phyloP scores from a whole-genome alignment of 1,140 invertebrate genomes.

The Neodiprion pinetum region DNA sequence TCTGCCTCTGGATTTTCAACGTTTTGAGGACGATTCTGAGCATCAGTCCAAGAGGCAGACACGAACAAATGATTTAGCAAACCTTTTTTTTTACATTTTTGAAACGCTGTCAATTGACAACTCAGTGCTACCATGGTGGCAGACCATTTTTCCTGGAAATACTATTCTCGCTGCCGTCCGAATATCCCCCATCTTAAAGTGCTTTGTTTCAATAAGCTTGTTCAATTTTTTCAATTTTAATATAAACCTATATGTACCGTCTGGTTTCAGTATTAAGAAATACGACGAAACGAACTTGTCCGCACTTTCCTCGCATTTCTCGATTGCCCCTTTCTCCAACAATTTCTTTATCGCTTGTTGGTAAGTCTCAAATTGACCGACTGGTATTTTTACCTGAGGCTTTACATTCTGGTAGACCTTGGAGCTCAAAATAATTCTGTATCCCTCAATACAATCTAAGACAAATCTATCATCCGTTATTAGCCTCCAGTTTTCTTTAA shows the following conservation, averaged over 20 bases:
- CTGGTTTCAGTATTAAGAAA: conserved; percentile 24
- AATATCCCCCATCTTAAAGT: conserved; percentile 21
- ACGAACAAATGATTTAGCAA: no score
- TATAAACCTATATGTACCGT: neutral
- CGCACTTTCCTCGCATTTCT: conserved; percentile 10
- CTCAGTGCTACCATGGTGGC: no score
- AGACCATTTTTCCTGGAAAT: neutral
- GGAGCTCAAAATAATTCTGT: conserved; percentile 27
- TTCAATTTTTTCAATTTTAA: conserved; percentile 18
- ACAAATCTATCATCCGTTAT: conserved; percentile 29
- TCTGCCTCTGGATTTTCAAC: no score
- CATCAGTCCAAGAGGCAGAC: no score
- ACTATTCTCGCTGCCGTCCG: conserved; percentile 20
- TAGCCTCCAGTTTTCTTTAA: conserved; percentile 27
- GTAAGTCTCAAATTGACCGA: conserved; percentile 10
- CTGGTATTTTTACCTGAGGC: conserved; percentile 13
- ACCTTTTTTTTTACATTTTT: no score
- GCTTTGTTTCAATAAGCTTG: conserved; percentile 14
- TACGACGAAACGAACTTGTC: conserved; percentile 26
- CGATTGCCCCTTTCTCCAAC: conserved; percentile 23
- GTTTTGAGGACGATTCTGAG: no score
- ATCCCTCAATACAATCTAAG: conserved; percentile 25
- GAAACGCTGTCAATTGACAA: no score
- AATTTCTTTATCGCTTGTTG: conserved; percentile 14
- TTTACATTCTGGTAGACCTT: conserved; percentile 7